These are phyloP conservation scores for Garrulus glandarius DNA, from an alignment of 2,797 vertebrate species.

Conservation along the genomic window DNA sequence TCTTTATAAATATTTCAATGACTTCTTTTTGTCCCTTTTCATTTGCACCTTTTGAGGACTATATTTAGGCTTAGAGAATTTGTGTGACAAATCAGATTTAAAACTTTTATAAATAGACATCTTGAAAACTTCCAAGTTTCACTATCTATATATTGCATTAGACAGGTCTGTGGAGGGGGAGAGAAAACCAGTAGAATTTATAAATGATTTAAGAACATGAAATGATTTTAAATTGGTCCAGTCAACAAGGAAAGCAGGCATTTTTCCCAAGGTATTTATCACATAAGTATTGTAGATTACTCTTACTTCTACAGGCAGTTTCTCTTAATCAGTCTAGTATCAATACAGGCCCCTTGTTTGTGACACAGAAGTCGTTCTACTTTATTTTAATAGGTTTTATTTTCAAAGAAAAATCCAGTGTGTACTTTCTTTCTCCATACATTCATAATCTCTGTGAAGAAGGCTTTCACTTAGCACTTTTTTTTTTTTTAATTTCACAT, in stretches of 20 bases:
- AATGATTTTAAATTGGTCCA: slow-evolving; percentile 27
- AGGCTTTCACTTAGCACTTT: neutral
- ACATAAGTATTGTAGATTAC: neutral
- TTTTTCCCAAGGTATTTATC: neutral
- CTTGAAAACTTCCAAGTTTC: slow-evolving; percentile 13
- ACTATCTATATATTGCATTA: neutral
- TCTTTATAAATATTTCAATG: slow-evolving; percentile 34
- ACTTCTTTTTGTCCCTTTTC: slow-evolving; percentile 18
- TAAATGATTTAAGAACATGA: slow-evolving; percentile 30
- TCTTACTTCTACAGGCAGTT: neutral
- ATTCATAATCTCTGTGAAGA: neutral
- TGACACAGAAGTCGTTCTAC: neutral
- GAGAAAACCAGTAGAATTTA: slow-evolving; percentile 1
- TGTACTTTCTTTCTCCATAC: neutral
- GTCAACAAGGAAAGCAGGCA: neutral
- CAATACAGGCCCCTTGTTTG: slow-evolving; percentile 10
- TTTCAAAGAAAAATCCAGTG: neutral
- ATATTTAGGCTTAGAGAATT: neutral
- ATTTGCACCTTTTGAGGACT: slow-evolving; percentile 27
- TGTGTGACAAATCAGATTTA: neutral
- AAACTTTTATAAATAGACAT: slow-evolving; percentile 21
- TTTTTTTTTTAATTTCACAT: neutral
- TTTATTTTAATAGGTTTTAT: slow-evolving; percentile 19
- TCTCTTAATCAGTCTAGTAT: neutral
- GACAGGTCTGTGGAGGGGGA: neutral